These are phyloP conservation scores for Tillus elongatus DNA, from an alignment of 2,888 invertebrate species.

Conservation along the genomic window DNA sequence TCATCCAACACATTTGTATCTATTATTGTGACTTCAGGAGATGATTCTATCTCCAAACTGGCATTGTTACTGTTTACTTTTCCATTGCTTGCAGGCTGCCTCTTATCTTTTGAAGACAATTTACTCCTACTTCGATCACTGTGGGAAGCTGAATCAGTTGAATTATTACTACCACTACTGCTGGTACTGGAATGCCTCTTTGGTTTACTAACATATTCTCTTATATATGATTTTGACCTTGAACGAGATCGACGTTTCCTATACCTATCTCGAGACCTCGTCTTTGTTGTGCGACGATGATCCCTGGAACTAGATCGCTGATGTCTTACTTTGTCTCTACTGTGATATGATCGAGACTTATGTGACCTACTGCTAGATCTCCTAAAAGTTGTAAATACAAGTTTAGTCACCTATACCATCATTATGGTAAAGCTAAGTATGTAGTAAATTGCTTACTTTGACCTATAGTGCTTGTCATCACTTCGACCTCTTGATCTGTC, in stretches of 20 bases:
- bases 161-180: constrained; percentile 12
- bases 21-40: constrained; percentile 27
- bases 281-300: constrained; percentile 10
- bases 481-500: constrained; percentile 7
- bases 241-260: constrained; percentile 29
- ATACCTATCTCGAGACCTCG: constrained; percentile 21
- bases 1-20: constrained; percentile 56
- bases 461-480: not conserved
- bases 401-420: constrained; percentile 5
- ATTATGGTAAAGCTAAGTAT: too few species aligned
- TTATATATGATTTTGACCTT: constrained; percentile 36
- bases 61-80: constrained; percentile 10
- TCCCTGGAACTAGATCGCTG: constrained; percentile 19
- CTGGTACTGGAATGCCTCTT: constrained; percentile 25
- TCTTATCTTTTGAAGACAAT: constrained; percentile 11
- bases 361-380: constrained; percentile 17
- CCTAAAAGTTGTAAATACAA: constrained; percentile 7
- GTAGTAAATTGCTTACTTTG: not conserved
- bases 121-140: constrained; percentile 11
- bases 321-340: constrained; percentile 10
- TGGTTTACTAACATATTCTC: constrained; percentile 32
- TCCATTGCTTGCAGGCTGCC: constrained; percentile 12
- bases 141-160: constrained; percentile 8
- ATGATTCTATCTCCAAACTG: not conserved
- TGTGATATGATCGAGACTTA: constrained; percentile 14